phyloP scores from a whole-genome alignment of 2,113 vertebrate genomes.

The Nymphicus hollandicus region DNA sequence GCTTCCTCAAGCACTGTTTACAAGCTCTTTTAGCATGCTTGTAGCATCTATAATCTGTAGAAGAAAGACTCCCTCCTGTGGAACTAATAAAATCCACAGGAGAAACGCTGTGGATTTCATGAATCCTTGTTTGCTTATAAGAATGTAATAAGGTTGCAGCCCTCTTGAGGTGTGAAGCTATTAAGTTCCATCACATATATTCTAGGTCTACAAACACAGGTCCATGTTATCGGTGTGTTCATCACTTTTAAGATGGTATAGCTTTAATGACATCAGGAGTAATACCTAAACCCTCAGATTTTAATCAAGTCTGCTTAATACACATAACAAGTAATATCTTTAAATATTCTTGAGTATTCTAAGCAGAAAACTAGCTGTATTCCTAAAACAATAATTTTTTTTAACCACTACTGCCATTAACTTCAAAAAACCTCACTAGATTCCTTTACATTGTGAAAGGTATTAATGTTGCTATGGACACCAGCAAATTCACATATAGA shows the following conservation, averaged over 20 bases:
- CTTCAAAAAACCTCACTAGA: neutral
- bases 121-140: neutral
- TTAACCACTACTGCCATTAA: neutral
- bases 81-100: constrained; percentile 46
- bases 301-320: neutral
- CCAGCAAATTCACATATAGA: neutral
- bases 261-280: neutral
- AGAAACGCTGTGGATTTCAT: neutral
- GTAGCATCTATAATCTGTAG: constrained; percentile 14
- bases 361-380: neutral
- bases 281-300: neutral
- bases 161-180: neutral
- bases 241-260: neutral
- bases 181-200: neutral
- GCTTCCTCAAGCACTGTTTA: constrained; percentile 44
- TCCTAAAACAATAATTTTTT: neutral
- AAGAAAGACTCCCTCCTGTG: constrained; percentile 64
- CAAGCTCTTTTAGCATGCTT: neutral
- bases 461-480: neutral
- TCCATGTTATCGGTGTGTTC: neutral
- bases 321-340: neutral
- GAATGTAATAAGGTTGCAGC: neutral
- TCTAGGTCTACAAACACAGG: neutral
- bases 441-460: neutral
- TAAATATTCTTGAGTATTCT: neutral